A percentile compares a stretch with the other conserved stretches of the same genome.
These are phyloP conservation scores for Bombus impatiens DNA, from an alignment of 1,140 invertebrate genomes.

Conservation along the genomic window DNA sequence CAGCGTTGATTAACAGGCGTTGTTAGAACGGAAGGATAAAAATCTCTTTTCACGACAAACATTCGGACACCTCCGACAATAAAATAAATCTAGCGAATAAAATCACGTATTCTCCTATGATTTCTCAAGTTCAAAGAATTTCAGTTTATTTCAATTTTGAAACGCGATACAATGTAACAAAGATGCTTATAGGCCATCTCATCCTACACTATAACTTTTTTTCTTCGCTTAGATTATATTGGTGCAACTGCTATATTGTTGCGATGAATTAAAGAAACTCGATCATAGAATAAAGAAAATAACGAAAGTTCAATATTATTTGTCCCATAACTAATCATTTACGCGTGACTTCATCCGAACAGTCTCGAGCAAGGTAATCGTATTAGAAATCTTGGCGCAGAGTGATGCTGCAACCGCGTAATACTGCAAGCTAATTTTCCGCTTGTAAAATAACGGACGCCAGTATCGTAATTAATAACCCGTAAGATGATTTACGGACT, in stretches of 20 bases:
- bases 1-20: not conserved
- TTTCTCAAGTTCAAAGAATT: not conserved
- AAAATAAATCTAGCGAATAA: not conserved
- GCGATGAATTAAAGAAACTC: too few relatives aligned
- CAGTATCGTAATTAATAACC: conserved; percentile 56
- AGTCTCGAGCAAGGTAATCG: conserved; percentile 24
- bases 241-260: too few relatives aligned
- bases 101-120: not conserved
- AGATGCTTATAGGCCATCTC: not conserved
- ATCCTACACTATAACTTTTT: not conserved
- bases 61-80: not conserved
- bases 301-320: not conserved
- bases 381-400: conserved; percentile 40
- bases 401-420: conserved; percentile 42
- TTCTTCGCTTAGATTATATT: not conserved
- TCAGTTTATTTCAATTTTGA: not conserved
- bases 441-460: conserved; percentile 44
- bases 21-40: not conserved
- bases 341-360: not conserved
- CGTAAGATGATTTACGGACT: conserved; percentile 56
- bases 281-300: not conserved
- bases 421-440: conserved; percentile 54
- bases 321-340: not conserved
- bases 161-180: not conserved
- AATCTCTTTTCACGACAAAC: not conserved